Base-by-base conservation (phyloP, 1,140 invertebrate species). In the Sycophaga agraensis region DNA sequence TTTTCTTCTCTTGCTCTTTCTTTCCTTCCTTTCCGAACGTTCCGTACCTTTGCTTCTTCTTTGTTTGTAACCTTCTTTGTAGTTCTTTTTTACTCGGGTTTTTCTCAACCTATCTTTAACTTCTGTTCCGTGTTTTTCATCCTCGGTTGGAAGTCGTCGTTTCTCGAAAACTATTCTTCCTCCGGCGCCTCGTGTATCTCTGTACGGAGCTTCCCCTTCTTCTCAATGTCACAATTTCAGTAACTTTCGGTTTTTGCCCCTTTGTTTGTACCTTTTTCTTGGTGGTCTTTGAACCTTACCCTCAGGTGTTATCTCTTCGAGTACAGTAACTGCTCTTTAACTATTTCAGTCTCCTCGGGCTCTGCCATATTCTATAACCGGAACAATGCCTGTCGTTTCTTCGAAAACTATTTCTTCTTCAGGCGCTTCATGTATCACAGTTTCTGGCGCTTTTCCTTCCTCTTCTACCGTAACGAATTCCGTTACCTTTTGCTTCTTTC, bases 381-480 rank as follows among this genome's bases (percentile, higher is more conserved):
- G 45, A 1, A 31, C 4, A 9, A 57, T 55, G 2, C 63, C 16
- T 14, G 24, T 43, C 0, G 49, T 45, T 21, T 39, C 48, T 8
- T 43, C 48, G 6, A 24, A 54, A 6, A 71, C 26, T 28, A 63
- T 50, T 0, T 42, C 40, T 35, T 68, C 60, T 8, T 63, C 46
- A 16, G 63, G 51, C 19, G 40, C 39, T 55, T 66, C 68, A 11
- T 66, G 65, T 2, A 79, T 70, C 3, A 72, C 75, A 9, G 70
- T 74, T 39, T 79, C 64, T 6, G 78, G 73, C 50, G 68, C 66
- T 64, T 81, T 74, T 42, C 77, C 75, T 59, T 82, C 78, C 69
- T 82, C 79, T 71, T 82, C 74, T 43, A 82, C 68, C 17, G 82
- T 81, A 16, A 78, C 74, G 51, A 82, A 78, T 71, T 83, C 78